Evolutionary conservation across 2,113 vertebrate genomes (phyloP), one percentile per base, ranked within the genome.

Genomic region (Dromiciops gliroides): DNA sequence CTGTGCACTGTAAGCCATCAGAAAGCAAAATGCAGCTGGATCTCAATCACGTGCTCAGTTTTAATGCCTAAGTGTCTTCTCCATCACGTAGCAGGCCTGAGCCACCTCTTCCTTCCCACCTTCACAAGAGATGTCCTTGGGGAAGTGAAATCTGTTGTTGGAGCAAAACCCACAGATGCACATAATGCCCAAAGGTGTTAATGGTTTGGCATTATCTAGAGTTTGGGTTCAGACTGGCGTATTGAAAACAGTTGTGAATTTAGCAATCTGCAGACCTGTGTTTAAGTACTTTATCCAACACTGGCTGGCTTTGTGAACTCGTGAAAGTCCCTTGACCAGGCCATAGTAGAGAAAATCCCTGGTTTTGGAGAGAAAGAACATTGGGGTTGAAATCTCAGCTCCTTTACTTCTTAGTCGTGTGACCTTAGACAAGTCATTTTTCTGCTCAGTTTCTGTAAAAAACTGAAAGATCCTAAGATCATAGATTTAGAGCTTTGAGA

Each of bases 401-500:
- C 67, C 44, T 14, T 75, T 83, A n/a, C 37, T 94, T 48, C 49
- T 50, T 83, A 93, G 56, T 75, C 92, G 28, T 28, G 50, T 51
- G 91, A 91, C 88, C 2, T 52, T 25, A 22, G 50, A 48, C 31
- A 26, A 37, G 83, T n/a, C 75, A 50, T 83, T 91, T 47, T 2
- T 22, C 91, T 90, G 90, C 92, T 90, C 51, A 88, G 12, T 89
- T 93, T 56, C 47, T n/a, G n/a, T n/a, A n/a, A n/a, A n/a, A n/a
- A n/a, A n/a, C n/a, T 44, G 19, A 44, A 83, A n/a, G 67, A 83
- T 83, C 16, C 22, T 23, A 83, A 83, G n/a, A 44, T 23, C 37
- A 83, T 44, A 83, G 67, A 83, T 83, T 83, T 44, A 83, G n/a
- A 44, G 16, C n/a, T n/a, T 83, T n/a, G 2, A 83, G 67, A n/a